A percentile compares a stretch with the other conserved stretches of the same genome.
phyloP scores from a whole-genome alignment of 2,797 vertebrate genomes.

The Natrix natrix region DNA sequence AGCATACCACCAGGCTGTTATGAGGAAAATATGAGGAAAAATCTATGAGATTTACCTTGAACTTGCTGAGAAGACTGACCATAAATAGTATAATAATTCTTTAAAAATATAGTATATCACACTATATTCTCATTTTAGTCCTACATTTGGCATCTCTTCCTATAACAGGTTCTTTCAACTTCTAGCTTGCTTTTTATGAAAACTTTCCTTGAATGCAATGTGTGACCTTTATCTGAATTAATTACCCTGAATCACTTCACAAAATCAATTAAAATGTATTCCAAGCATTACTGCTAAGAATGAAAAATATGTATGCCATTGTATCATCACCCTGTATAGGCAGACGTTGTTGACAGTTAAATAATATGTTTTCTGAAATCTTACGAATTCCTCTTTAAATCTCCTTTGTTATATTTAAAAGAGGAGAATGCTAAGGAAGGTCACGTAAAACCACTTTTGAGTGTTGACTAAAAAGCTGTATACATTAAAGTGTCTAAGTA shows the following conservation, averaged over 20 bases:
- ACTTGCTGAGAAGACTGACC: not conserved
- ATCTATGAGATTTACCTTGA: not conserved
- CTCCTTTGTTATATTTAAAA: not conserved
- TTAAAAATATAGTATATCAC: not conserved
- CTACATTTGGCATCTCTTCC: not conserved
- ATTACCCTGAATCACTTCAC: constrained; percentile 18
- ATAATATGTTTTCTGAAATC: not conserved
- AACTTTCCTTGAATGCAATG: constrained; percentile 13
- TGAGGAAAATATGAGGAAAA: not conserved
- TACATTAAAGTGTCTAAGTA: not conserved
- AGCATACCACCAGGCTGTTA: not conserved
- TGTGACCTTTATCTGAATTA: constrained; percentile 29
- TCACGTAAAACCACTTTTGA: not conserved
- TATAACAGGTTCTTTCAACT: not conserved
- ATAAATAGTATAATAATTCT: not conserved
- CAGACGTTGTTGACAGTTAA: not conserved
- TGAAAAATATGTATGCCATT: constrained; percentile 1
- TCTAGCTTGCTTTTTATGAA: not conserved
- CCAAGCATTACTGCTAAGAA: constrained; percentile 3
- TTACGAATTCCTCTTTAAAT: not conserved
- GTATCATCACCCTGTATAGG: not conserved
- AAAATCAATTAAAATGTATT: constrained; percentile 4
- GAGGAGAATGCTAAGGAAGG: not conserved
- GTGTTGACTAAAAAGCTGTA: not conserved
- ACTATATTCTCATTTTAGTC: not conserved